These are phyloP conservation scores for Ailurus styani DNA, from an alignment of 2,113 vertebrate genomes.

Conservation along the genomic window DNA sequence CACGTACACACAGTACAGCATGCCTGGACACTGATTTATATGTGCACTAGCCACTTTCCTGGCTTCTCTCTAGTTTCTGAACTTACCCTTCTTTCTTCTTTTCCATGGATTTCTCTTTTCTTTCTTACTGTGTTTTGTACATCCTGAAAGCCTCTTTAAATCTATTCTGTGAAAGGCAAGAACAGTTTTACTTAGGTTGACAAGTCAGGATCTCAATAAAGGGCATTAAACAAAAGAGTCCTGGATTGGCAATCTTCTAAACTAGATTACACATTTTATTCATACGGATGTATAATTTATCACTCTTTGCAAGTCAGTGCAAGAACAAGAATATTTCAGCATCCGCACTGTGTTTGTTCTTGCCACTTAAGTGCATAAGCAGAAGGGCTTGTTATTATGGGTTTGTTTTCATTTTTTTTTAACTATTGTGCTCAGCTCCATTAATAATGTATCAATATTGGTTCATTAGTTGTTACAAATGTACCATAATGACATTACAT, in stretches of 20 bases:
- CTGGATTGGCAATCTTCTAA: neutral
- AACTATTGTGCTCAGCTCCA: neutral
- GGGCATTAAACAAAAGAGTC: neutral
- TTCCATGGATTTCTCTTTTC: neutral
- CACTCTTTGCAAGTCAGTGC: neutral
- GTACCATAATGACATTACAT: neutral
- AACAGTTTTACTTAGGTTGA: neutral
- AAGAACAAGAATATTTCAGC: neutral
- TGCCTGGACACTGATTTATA: accelerated
- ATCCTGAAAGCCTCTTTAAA: neutral
- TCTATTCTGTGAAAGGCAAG: conserved; percentile 3
- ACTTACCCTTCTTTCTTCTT: neutral
- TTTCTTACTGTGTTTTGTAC: neutral
- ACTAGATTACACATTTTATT: neutral
- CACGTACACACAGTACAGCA: accelerated
- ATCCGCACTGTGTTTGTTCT: neutral
- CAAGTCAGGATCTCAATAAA: neutral
- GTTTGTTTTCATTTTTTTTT: neutral
- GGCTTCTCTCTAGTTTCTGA: neutral
- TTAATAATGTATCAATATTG: neutral
- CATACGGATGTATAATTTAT: neutral
- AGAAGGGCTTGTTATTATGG: neutral
- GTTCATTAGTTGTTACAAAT: neutral
- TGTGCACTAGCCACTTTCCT: too few relatives aligned
- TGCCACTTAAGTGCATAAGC: neutral